Base-by-base conservation (phyloP, 2,797 vertebrate genomes). In the Pseudochirops cupreus region DNA sequence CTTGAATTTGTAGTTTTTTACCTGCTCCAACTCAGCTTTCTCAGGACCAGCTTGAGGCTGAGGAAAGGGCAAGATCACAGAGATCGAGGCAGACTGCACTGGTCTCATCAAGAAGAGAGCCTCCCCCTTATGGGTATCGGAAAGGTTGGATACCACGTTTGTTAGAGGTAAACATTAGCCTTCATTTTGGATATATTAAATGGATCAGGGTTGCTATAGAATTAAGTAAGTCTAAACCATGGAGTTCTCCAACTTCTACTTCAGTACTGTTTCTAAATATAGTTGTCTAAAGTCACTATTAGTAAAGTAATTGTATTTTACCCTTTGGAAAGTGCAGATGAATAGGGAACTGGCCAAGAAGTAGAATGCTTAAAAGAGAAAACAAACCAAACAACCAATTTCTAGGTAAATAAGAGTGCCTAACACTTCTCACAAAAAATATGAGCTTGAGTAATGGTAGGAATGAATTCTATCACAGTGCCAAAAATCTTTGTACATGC, bases 41-140 rank as follows among this genome's bases (percentile, higher is more conserved):
- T 59, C 99, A 99, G 98, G 99, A 99, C 98, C 99, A 99, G 98
- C 98, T 99, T 91, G 99, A 99, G 97, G 99, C 99, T 52, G 99
- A 99, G 97, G 99, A 99, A 98, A 99, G 98, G 95, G 97, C 99
- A 67, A 98, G 99, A 97, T 99, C 99, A 33, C 99, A 99, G 97
- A 99, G 99, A 97, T 99, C 99, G 14, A 99, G 99, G 91, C 99
- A 99, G 97, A 99, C 99, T 26, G 99, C 99, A 0, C 96, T 99
- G 96, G 99, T 99, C 3, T 99, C 99, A 0, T 99, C 99, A 53
- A 99, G 99, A 57, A 99, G 99, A 98, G 99, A 99, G 91, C 99
- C 99, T 31, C 99, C 99, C 53, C 99, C 99, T 0, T 99, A 99
- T 0, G 99, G 99, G 14, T 99, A 99, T 96, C 99, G 99, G 55